Evolutionary conservation across 2,888 invertebrate species (phyloP).

Genomic region (Copidosoma aretas): DNA sequence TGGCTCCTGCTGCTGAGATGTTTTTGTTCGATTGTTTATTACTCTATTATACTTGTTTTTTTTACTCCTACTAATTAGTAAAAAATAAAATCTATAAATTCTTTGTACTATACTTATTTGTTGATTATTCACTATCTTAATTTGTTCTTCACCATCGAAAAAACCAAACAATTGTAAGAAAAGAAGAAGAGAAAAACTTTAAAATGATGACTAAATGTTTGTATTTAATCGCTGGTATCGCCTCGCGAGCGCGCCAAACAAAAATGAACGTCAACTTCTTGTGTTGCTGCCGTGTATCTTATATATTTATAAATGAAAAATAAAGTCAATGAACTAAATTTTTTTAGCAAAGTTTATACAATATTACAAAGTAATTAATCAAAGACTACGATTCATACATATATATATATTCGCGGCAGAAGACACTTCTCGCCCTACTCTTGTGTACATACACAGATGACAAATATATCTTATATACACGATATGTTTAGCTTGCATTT

Average conservation of each 20-base stretch:
- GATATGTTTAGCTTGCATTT: conserved; percentile 32
- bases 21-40: conserved; percentile 43
- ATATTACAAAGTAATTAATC: background rate
- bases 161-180: conserved; percentile 31
- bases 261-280: conserved; percentile 91
- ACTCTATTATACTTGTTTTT: conserved; percentile 38
- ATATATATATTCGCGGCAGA: conserved; percentile 36
- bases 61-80: conserved; percentile 35
- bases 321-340: conserved; percentile 19
- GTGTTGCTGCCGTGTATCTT: conserved; percentile 58
- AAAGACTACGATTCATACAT: conserved; percentile 24
- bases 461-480: conserved; percentile 25
- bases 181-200: background rate
- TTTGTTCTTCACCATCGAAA: conserved; percentile 39
- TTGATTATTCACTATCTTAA: conserved; percentile 35
- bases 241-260: conserved; percentile 69
- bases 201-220: conserved; percentile 38
- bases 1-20: conserved; percentile 40
- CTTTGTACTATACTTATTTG: conserved; percentile 37
- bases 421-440: conserved; percentile 40
- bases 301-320: conserved; percentile 30
- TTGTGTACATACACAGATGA: conserved; percentile 40
- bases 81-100: conserved; percentile 4
- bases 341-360: conserved; percentile 11
- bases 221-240: conserved; percentile 31